These are phyloP conservation scores for Torymus aiolomorphi DNA, from an alignment of 2,888 invertebrate species.

Conservation along the genomic window DNA sequence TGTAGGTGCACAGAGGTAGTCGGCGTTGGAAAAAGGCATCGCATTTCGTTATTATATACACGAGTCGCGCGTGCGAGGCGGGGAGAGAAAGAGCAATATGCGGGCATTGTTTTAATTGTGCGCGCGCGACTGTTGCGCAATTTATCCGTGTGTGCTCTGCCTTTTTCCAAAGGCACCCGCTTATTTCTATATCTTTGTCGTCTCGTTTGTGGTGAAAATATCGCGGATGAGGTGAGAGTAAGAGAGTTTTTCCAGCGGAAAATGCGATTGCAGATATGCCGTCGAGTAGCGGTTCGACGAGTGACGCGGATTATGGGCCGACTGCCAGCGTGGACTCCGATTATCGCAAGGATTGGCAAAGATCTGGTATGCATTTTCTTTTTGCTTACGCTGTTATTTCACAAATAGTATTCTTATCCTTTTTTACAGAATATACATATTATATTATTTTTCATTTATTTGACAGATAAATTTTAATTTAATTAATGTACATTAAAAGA, in stretches of 20 bases:
- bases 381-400: too few relatives aligned
- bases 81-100: constrained; percentile 4
- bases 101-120: constrained; percentile 14
- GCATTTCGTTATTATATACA: too few relatives aligned
- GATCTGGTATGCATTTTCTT: constrained; percentile 69
- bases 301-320: constrained; percentile 79
- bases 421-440: background rate
- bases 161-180: background rate
- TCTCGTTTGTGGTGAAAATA: background rate
- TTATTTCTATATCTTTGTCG: background rate
- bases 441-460: background rate
- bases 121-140: background rate
- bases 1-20: too few relatives aligned
- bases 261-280: constrained; percentile 71
- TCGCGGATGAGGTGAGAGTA: background rate
- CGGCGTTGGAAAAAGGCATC: too few relatives aligned
- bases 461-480: too few relatives aligned
- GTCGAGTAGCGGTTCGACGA: constrained; percentile 78
- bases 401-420: background rate
- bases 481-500: too few relatives aligned
- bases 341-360: constrained; percentile 72
- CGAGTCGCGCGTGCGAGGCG: too few relatives aligned
- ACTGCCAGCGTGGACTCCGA: constrained; percentile 80
- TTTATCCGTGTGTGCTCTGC: background rate
- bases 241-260: background rate